A percentile compares a stretch with the other conserved stretches of the same genome.
Evolutionary conservation across 1,140 invertebrate genomes (phyloP).

Genomic region (Venustaconcha ellipsiformis): DNA sequence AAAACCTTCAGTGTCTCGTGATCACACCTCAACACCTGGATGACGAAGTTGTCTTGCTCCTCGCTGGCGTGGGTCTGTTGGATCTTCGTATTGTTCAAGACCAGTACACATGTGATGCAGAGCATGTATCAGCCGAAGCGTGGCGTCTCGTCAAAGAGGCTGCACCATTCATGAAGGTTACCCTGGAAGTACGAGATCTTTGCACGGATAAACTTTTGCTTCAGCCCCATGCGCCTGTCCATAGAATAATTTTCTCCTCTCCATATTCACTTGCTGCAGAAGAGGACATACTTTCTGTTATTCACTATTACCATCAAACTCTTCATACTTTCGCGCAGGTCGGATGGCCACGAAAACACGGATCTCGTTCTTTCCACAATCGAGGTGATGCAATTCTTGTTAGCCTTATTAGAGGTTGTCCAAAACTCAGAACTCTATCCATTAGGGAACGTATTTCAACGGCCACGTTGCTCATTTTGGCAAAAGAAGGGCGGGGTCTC

Average conservation of each 20-base stretch:
- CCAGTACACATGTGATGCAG: slow-evolving; percentile 70
- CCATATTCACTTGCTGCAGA: slow-evolving; percentile 27
- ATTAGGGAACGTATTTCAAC: slow-evolving; percentile 85
- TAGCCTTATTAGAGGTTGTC: slow-evolving; percentile 74
- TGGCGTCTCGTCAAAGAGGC: slow-evolving; percentile 47
- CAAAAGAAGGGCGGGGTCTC: slow-evolving; percentile 74
- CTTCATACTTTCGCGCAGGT: too few relatives aligned
- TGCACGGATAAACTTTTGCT: slow-evolving; percentile 38
- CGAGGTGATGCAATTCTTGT: slow-evolving; percentile 78
- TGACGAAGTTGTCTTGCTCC: slow-evolving; percentile 76
- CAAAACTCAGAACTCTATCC: slow-evolving; percentile 77
- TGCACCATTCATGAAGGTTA: slow-evolving; percentile 42
- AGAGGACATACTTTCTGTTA: too few relatives aligned
- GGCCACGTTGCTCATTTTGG: slow-evolving; percentile 81
- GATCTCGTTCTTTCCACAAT: slow-evolving; percentile 73
- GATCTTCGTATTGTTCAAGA: slow-evolving; percentile 85
- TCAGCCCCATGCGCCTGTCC: slow-evolving; percentile 54
- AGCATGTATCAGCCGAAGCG: slow-evolving; percentile 35
- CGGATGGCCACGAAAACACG: slow-evolving; percentile 5
- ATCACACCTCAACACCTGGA: slow-evolving; percentile 86
- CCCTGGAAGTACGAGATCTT: slow-evolving; percentile 35
- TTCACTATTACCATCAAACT: too few relatives aligned
- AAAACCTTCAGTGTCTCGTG: slow-evolving; percentile 78
- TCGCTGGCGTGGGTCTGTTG: slow-evolving; percentile 71
- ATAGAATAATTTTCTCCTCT: slow-evolving; percentile 42